phyloP scores from a whole-genome alignment of 2,888 invertebrate genomes.

The Archips crataeganus region DNA sequence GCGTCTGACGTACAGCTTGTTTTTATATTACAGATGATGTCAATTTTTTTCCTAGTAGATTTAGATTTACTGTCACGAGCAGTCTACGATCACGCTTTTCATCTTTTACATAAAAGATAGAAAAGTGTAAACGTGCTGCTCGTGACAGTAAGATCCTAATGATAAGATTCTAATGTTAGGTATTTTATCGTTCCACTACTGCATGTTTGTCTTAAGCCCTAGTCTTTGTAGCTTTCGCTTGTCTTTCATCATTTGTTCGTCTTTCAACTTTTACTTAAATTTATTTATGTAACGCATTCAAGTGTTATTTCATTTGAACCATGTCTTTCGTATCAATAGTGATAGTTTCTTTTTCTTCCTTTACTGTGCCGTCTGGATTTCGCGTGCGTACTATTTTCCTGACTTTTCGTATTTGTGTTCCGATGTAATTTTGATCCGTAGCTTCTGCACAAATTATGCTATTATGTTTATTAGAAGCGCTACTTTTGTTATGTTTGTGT shows the following conservation, averaged over 20 bases:
- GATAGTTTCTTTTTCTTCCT: slow-evolving; percentile 57
- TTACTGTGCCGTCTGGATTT: slow-evolving; percentile 57
- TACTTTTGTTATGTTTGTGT: neutral
- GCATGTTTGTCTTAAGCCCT: neutral
- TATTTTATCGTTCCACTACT: no score
- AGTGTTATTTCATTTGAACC: neutral
- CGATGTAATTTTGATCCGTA: neutral
- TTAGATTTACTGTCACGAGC: neutral
- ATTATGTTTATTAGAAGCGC: neutral
- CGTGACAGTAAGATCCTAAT: no score
- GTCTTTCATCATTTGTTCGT: neutral
- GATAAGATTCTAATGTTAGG: no score
- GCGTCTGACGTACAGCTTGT: neutral
- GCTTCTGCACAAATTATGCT: neutral
- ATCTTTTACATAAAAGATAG: no score
- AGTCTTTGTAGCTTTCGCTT: neutral
- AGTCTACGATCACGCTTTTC: neutral
- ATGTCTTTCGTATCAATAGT: slow-evolving; percentile 31
- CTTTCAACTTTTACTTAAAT: neutral
- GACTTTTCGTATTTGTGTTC: slow-evolving; percentile 53
- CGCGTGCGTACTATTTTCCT: slow-evolving; percentile 54
- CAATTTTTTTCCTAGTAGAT: no score
- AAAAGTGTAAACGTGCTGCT: no score
- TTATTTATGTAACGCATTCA: neutral
- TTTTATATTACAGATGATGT: no score